A percentile compares a stretch with the other conserved stretches of the same genome.
These are phyloP conservation scores for Stictocephala bisonia DNA, from an alignment of 2,888 invertebrate genomes.

Conservation along the genomic window DNA sequence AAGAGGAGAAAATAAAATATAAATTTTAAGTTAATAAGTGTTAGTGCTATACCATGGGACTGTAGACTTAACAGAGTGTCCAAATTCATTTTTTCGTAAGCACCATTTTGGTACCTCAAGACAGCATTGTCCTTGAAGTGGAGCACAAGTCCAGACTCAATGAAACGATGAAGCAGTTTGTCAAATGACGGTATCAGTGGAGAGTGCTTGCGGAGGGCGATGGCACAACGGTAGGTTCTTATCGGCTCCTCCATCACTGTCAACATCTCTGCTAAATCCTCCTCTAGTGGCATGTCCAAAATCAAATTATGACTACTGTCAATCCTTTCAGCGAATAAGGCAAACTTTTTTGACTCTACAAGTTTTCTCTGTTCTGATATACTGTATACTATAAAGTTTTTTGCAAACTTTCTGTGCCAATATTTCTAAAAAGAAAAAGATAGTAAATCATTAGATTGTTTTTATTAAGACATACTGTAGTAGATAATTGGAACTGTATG, in stretches of 20 bases:
- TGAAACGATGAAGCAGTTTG: neutral
- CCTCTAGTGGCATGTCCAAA: neutral
- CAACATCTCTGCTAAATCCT: neutral
- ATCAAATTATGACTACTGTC: neutral
- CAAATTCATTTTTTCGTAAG: too few species aligned
- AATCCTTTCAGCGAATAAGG: neutral
- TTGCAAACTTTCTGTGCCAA: slow-evolving; percentile 18
- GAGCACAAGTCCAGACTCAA: neutral
- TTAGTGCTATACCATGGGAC: too few species aligned
- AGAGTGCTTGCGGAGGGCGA: slow-evolving; percentile 5
- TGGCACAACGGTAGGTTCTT: neutral
- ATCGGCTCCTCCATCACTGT: neutral
- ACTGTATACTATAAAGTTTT: slow-evolving; percentile 6
- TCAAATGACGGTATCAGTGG: neutral
- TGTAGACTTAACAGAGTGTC: too few species aligned
- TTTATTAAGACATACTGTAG: too few species aligned
- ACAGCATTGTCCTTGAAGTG: neutral
- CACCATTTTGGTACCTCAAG: neutral
- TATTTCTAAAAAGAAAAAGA: slow-evolving; percentile 27
- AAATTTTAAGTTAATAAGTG: too few species aligned
- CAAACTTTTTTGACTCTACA: slow-evolving; percentile 6
- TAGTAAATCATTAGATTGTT: too few species aligned
- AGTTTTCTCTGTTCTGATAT: neutral
- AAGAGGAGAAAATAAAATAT: too few species aligned
- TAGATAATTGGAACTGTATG: too few species aligned